phyloP scores from a whole-genome alignment of 2,797 vertebrate genomes.

The Epinephelus awoara region DNA sequence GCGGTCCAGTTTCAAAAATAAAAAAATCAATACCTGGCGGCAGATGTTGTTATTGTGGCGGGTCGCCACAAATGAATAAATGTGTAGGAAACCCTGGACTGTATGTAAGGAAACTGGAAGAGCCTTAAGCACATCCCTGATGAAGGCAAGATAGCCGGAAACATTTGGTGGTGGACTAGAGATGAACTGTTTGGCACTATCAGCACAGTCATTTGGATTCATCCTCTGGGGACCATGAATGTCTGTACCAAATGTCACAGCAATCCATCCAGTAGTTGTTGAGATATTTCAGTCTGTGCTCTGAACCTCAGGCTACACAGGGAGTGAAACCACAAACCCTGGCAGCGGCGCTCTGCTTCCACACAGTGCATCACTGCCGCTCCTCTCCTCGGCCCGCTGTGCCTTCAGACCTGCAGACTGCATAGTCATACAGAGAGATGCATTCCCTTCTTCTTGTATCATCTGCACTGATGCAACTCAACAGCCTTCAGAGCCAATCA shows the following conservation, averaged over 20 bases:
- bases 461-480: constrained; percentile 26
- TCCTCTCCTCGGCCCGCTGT: not conserved
- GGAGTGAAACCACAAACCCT: constrained; percentile 9
- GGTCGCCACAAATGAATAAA: too few species aligned
- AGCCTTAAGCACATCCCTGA: too few species aligned
- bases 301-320: not conserved
- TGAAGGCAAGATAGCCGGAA: too few species aligned
- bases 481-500: not conserved
- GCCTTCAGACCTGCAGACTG: constrained; percentile 1
- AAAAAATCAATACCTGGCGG: too few species aligned
- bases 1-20: too few species aligned
- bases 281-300: constrained; percentile 6
- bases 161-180: too few species aligned
- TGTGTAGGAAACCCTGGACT: too few species aligned
- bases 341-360: not conserved
- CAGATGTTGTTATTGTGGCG: too few species aligned
- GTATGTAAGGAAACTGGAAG: too few species aligned
- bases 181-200: not conserved
- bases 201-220: not conserved
- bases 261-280: not conserved
- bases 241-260: not conserved
- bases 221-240: not conserved
- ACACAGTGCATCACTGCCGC: not conserved
- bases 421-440: not conserved
- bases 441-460: constrained; percentile 40